A percentile compares a stretch with the other conserved stretches of the same genome.
Evolutionary conservation across 2,888 invertebrate species (phyloP).

Genomic region (Rhagonycha lutea): DNA sequence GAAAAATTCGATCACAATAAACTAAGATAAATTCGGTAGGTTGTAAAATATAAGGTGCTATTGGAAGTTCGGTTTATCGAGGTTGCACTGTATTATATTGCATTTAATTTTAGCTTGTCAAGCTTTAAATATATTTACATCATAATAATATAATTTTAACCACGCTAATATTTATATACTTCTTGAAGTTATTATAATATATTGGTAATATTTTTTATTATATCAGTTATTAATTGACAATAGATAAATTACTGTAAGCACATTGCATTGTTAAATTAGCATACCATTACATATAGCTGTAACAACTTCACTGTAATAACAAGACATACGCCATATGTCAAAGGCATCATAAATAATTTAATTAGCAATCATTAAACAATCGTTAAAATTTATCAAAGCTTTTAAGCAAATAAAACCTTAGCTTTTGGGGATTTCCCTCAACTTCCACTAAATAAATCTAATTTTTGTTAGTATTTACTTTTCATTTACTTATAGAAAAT

Average conservation of each 20-base stretch:
- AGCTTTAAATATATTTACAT: neutral
- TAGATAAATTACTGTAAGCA: neutral
- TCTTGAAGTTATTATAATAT: neutral
- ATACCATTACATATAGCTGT: neutral
- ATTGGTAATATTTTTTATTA: neutral
- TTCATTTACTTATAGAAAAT: neutral
- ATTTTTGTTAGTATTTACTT: neutral
- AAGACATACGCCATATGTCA: neutral
- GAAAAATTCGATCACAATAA: too few species aligned
- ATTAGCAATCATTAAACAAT: neutral
- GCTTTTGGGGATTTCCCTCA: neutral
- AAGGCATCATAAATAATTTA: neutral
- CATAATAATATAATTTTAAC: neutral
- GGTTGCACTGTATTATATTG: too few species aligned
- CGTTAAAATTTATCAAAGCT: neutral
- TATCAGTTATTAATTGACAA: neutral
- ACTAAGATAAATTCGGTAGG: too few species aligned
- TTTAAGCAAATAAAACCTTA: neutral
- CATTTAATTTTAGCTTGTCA: neutral
- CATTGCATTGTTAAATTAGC: neutral
- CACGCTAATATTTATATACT: neutral
- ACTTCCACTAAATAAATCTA: neutral
- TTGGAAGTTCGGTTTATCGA: too few species aligned
- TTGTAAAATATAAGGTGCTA: too few species aligned
- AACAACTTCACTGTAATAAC: neutral